These are phyloP conservation scores for Magallana ariakensis DNA, from an alignment of 1,140 invertebrate species.

Conservation along the genomic window DNA sequence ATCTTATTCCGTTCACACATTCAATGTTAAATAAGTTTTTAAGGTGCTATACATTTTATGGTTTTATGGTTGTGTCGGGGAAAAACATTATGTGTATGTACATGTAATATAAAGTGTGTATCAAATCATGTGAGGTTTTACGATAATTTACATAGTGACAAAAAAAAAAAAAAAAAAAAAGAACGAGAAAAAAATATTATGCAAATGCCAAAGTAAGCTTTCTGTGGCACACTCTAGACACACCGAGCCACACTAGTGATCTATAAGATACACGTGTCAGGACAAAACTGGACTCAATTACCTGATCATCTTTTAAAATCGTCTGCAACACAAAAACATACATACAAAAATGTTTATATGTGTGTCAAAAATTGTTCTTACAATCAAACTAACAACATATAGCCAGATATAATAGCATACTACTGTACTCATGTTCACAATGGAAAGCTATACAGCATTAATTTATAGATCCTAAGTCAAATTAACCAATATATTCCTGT, in stretches of 20 bases:
- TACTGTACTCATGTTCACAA: no score
- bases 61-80: no score
- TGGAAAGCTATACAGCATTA: no score
- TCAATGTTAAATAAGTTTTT: no score
- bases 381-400: no score
- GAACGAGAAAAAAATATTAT: neutral
- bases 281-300: neutral
- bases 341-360: neutral
- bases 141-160: neutral
- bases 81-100: neutral
- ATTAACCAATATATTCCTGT: no score
- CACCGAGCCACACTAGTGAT: constrained; percentile 34
- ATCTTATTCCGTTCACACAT: no score
- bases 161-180: neutral
- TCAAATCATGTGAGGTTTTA: neutral
- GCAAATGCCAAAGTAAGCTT: neutral
- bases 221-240: constrained; percentile 13
- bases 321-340: constrained; percentile 9
- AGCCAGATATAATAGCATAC: no score
- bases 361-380: no score
- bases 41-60: no score
- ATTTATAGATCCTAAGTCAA: no score
- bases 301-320: neutral
- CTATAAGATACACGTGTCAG: neutral
- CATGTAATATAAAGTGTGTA: neutral